phyloP scores from a whole-genome alignment of 2,113 vertebrate genomes.

The Todiramphus saurophagus region DNA sequence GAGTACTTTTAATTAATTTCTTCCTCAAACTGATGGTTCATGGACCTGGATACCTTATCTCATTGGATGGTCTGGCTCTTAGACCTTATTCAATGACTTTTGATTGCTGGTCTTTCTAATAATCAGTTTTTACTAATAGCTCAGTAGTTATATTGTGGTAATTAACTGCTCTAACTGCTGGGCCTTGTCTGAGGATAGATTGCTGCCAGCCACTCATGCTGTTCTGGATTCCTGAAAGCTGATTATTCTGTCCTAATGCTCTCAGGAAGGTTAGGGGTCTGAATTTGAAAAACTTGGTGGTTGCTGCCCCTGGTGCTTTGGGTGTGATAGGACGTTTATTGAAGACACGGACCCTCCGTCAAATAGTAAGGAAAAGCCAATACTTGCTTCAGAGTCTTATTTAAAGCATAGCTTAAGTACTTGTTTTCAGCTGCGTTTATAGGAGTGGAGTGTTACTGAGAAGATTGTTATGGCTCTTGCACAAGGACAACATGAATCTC shows the following conservation, averaged over 20 bases:
- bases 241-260: not conserved
- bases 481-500: not conserved
- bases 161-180: not conserved
- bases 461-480: not conserved
- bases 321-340: not conserved
- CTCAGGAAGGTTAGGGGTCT: not conserved
- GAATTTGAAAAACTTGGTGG: not conserved
- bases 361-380: not conserved
- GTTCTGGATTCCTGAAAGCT: not conserved
- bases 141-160: not conserved
- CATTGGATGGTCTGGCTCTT: not conserved
- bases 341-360: not conserved
- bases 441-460: not conserved
- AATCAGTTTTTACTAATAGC: not conserved
- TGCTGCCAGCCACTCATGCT: not conserved
- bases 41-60: not conserved
- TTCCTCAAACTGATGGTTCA: not conserved
- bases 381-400: not conserved
- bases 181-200: not conserved
- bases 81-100: not conserved
- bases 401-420: not conserved
- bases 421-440: not conserved
- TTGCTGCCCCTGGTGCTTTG: not conserved
- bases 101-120: not conserved
- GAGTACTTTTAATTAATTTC: not conserved